These are phyloP conservation scores for Protobothrops mucrosquamatus DNA, from an alignment of 2,113 vertebrate genomes.

Conservation along the genomic window DNA sequence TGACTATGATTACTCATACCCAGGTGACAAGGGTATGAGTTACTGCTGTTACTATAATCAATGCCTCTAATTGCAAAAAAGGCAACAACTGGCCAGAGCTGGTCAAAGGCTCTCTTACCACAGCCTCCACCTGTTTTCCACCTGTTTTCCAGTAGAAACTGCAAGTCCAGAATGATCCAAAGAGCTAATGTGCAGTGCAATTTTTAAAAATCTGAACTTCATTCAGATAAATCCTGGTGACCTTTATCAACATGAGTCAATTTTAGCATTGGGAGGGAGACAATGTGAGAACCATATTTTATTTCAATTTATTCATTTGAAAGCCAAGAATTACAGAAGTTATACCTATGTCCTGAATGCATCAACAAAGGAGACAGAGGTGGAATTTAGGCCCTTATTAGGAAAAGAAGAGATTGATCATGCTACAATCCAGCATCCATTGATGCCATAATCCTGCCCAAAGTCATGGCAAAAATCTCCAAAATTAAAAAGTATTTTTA, in stretches of 20 bases:
- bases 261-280: not conserved
- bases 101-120: not conserved
- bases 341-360: not conserved
- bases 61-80: not conserved
- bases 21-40: not conserved
- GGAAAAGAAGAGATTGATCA: not conserved
- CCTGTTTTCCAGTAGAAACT: not conserved
- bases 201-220: not conserved
- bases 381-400: not conserved
- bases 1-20: not conserved
- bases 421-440: not conserved
- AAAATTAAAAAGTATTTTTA: not conserved
- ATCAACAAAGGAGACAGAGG: not conserved
- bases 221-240: not conserved
- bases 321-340: not conserved
- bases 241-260: not conserved
- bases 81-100: not conserved
- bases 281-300: not conserved
- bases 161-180: not conserved
- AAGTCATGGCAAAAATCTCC: not conserved
- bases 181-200: not conserved
- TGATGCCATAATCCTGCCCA: not conserved
- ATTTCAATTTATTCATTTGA: not conserved
- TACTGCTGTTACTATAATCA: not conserved
- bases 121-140: not conserved